Conservation (phyloP, 2,797 vertebrate species). For the Crenuchus spilurus region DNA sequence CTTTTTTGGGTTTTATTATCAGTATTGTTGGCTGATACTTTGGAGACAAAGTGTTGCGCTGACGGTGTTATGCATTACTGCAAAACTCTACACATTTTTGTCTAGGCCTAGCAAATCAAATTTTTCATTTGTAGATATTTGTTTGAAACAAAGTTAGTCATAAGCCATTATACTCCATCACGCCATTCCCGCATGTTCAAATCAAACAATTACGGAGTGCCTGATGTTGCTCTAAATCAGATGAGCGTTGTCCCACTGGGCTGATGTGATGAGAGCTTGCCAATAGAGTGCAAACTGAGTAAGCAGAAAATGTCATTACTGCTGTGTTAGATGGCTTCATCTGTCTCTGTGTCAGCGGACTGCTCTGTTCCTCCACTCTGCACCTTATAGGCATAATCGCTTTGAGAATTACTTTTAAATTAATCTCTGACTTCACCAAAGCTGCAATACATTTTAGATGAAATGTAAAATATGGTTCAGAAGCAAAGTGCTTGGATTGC, state of each 20-base stretch:
- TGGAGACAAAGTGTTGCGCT: neutral
- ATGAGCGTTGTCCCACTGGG: slow-evolving; percentile 52
- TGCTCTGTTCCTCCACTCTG: slow-evolving; percentile 10
- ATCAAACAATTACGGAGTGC: slow-evolving; percentile 50
- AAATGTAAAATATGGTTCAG: neutral
- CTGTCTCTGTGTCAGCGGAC: slow-evolving; percentile 42
- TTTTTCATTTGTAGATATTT: slow-evolving; percentile 41
- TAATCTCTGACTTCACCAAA: slow-evolving; percentile 11
- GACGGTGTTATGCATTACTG: neutral
- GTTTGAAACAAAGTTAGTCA: slow-evolving; percentile 44
- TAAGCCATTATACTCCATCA: slow-evolving; percentile 40
- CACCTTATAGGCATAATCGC: neutral
- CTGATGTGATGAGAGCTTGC: slow-evolving; percentile 54
- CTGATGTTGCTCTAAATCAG: slow-evolving; percentile 48
- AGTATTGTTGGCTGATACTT: neutral
- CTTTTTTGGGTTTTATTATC: too few species aligned
- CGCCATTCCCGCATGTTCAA: slow-evolving; percentile 35
- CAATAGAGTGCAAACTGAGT: slow-evolving; percentile 53
- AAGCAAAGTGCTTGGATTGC: neutral
- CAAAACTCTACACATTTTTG: neutral
- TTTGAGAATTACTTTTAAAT: slow-evolving; percentile 34
- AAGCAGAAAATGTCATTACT: slow-evolving; percentile 58
- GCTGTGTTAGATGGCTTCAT: slow-evolving; percentile 46
- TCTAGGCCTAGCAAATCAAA: slow-evolving; percentile 26
- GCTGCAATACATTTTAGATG: slow-evolving; percentile 7